These are phyloP conservation scores for Rhynchophorus ferrugineus DNA, from an alignment of 1,140 invertebrate genomes.

Conservation along the genomic window DNA sequence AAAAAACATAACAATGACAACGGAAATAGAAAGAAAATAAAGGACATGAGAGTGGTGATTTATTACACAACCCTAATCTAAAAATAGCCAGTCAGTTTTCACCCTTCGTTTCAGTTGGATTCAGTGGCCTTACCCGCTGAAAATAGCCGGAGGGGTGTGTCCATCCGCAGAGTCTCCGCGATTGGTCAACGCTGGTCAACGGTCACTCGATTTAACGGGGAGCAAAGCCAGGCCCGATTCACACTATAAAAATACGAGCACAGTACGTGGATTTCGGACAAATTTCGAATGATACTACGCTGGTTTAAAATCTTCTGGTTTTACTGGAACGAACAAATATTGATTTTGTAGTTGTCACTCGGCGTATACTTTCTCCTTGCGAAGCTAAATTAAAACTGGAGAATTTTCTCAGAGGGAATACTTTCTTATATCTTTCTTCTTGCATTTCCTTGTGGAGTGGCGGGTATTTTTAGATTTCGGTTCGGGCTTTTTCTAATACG, in stretches of 20 bases:
- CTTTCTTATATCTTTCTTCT: conserved; percentile 28
- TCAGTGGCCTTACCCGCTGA: conserved; percentile 1
- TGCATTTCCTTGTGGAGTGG: conserved; percentile 6
- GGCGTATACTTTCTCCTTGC: conserved; percentile 18
- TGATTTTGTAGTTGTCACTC: conserved; percentile 19
- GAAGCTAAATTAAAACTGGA: conserved; percentile 34
- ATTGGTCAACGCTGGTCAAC: conserved; percentile 28
- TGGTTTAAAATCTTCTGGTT: too few relatives aligned
- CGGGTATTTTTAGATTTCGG: too few relatives aligned
- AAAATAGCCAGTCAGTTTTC: neutral
- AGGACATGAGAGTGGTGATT: too few relatives aligned
- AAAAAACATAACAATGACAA: too few relatives aligned
- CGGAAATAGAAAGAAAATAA: too few relatives aligned
- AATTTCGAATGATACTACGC: too few relatives aligned
- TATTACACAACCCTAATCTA: neutral
- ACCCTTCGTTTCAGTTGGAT: neutral
- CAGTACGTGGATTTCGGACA: too few relatives aligned
- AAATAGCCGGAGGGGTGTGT: conserved; percentile 16
- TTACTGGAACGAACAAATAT: conserved; percentile 1
- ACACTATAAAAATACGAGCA: conserved; percentile 15
- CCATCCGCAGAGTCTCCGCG: conserved; percentile 6
- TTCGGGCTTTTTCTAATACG: too few relatives aligned
- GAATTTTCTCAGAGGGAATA: conserved; percentile 28
- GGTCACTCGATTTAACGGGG: conserved; percentile 20
- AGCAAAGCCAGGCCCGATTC: conserved; percentile 3